Percentiles rank a stretch among this genome's conserved stretches.
Evolutionary conservation across 2,888 invertebrate genomes (phyloP).

Genomic region (Bombylius discolor): DNA sequence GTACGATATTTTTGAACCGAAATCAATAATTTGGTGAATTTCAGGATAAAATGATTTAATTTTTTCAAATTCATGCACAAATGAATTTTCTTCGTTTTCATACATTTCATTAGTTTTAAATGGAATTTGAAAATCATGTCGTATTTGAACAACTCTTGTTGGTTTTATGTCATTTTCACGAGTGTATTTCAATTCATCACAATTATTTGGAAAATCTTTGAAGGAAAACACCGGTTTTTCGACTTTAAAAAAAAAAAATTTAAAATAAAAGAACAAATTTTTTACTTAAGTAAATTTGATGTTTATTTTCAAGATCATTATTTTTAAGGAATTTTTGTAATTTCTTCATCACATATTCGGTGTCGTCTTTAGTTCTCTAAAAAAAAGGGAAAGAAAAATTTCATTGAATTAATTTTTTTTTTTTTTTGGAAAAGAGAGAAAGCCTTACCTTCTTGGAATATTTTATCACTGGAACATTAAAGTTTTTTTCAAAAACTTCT

Average conservation of each 20-base stretch:
- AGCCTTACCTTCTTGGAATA: neutral
- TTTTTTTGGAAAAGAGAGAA: too few species aligned
- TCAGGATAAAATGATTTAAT: slow-evolving; percentile 8
- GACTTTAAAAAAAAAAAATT: neutral
- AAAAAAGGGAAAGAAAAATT: neutral
- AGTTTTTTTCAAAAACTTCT: neutral
- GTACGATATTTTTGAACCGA: neutral
- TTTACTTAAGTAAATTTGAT: slow-evolving; percentile 16
- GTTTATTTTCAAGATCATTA: slow-evolving; percentile 9
- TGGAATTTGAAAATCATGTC: slow-evolving; percentile 4
- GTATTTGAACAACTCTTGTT: slow-evolving; percentile 11
- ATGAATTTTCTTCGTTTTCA: neutral
- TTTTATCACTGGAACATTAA: slow-evolving; percentile 11
- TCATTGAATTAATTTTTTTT: neutral
- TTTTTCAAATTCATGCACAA: slow-evolving; percentile 2
- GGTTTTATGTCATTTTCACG: slow-evolving; percentile 8
- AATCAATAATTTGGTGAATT: slow-evolving; percentile 1
- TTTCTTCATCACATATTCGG: slow-evolving; percentile 4
- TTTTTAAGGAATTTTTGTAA: slow-evolving; percentile 10
- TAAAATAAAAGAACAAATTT: neutral
- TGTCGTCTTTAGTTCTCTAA: slow-evolving; percentile 1
- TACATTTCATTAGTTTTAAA: slow-evolving; percentile 2
- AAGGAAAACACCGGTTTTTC: neutral
- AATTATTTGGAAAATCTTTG: slow-evolving; percentile 14
- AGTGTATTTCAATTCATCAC: slow-evolving; percentile 8